phyloP scores from a whole-genome alignment of 2,888 invertebrate species.

The Leptopilina myrica region DNA sequence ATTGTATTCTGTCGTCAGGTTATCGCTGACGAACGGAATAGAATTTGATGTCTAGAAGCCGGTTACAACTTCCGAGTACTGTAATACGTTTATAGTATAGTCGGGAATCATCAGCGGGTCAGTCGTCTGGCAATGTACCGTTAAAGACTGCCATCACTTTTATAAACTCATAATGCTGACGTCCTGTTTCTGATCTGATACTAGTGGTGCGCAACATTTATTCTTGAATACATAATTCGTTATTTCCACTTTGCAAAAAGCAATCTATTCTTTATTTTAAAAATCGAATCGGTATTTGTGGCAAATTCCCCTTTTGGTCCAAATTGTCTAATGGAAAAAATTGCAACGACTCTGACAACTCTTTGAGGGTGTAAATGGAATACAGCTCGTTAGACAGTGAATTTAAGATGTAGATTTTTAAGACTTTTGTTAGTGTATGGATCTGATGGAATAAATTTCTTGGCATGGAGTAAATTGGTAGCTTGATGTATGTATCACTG shows the following conservation, averaged over 20 bases:
- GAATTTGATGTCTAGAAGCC: constrained; percentile 18
- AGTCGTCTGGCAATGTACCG: constrained; percentile 35
- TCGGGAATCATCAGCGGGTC: constrained; percentile 18
- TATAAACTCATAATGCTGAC: constrained; percentile 25
- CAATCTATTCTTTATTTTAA: too few relatives aligned
- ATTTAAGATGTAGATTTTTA: too few relatives aligned
- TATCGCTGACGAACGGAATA: background rate
- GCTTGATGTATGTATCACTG: background rate
- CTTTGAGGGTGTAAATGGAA: too few relatives aligned
- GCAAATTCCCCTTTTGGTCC: too few relatives aligned
- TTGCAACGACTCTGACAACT: too few relatives aligned
- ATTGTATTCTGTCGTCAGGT: background rate
- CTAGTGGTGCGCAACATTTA: constrained; percentile 3
- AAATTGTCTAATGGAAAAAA: too few relatives aligned
- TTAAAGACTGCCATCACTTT: constrained; percentile 25
- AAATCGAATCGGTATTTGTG: too few relatives aligned
- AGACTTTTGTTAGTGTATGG: too few relatives aligned
- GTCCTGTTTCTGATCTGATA: constrained; percentile 24
- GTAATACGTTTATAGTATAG: constrained; percentile 11
- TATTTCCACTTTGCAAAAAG: background rate
- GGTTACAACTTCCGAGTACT: constrained; percentile 37
- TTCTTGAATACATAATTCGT: background rate
- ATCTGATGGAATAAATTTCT: constrained; percentile 2
- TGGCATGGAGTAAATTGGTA: constrained; percentile 4
- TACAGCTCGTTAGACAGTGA: too few relatives aligned